Percentiles rank a stretch among this genome's conserved stretches.
Conservation (phyloP, 2,888 invertebrate species). For the Andrena haemorrhoa region DNA sequence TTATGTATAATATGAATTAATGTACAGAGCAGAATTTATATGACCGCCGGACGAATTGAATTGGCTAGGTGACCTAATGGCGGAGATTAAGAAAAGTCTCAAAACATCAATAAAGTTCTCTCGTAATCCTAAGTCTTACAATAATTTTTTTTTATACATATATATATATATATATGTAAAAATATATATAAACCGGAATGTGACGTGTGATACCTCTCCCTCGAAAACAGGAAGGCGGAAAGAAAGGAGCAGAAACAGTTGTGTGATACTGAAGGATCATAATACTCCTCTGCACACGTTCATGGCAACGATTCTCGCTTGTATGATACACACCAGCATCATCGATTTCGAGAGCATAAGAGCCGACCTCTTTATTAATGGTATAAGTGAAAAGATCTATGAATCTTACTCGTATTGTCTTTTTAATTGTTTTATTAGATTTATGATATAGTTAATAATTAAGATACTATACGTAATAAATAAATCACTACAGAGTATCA, state of each 20-base stretch:
- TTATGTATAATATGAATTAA: slow-evolving; percentile 48
- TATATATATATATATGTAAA: neutral
- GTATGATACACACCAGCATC: slow-evolving; percentile 32
- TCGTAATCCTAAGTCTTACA: slow-evolving; percentile 64
- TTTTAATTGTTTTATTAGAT: slow-evolving; percentile 65
- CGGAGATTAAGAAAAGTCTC: slow-evolving; percentile 47
- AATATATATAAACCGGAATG: slow-evolving; percentile 17
- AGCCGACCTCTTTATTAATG: slow-evolving; percentile 29
- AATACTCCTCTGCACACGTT: slow-evolving; percentile 33
- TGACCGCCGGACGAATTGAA: slow-evolving; percentile 37
- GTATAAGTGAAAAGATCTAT: slow-evolving; percentile 45
- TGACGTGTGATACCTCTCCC: slow-evolving; percentile 23
- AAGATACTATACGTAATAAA: slow-evolving; percentile 65
- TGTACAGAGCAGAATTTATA: slow-evolving; percentile 56
- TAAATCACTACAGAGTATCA: slow-evolving; percentile 62
- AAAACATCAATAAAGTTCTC: slow-evolving; percentile 73
- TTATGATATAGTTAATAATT: slow-evolving; percentile 59
- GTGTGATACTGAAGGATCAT: slow-evolving; percentile 2
- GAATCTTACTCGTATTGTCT: slow-evolving; percentile 53
- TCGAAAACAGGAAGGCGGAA: slow-evolving; percentile 5
- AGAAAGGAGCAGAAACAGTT: neutral
- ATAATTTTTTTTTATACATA: slow-evolving; percentile 48
- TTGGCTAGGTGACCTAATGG: slow-evolving; percentile 34
- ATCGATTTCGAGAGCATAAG: slow-evolving; percentile 27
- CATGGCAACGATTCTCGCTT: slow-evolving; percentile 43